Base-by-base conservation (phyloP, 2,113 vertebrate genomes). In the Benitochromis conjunctus region DNA sequence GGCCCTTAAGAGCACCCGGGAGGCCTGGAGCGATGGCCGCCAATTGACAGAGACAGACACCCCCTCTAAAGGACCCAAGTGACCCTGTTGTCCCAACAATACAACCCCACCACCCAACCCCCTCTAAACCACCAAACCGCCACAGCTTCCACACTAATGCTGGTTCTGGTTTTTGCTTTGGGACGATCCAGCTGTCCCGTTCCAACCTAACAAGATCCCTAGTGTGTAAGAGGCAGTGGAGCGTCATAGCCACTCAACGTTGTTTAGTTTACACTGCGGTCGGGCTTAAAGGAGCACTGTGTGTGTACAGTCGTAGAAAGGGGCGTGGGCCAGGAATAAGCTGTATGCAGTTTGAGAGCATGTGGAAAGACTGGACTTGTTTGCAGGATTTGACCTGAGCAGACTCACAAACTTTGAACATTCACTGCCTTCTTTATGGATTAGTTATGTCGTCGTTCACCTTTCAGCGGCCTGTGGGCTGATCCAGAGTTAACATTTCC, bases 11-110 rank as follows among this genome's bases (percentile, higher is more conserved):
- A 99, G 96, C 94, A 99, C 99, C 7, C 94, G 98, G 41, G 97
- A 99, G 91, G 99, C 99, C 48, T 99, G 99, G 99, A 99, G 96
- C 12, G 98, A 99, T 2, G 99, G 97, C 34, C 96, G 99, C 7
- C 98, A 99, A 95, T 98, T 97, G 54, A 98, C 98, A 0, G 98
- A 99, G 85, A 97, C 97, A 0, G 99, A 99, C 87, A 97, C 97
- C 0, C 95, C 97, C 77, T 94, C 95, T 2, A 99, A 99, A 94
- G 97, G 94, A 6, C 85, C 98, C 86, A 99, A 99, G 93, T 99
- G 97, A 99, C 84, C 90, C 46, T 38, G 55, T 82, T 16, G 62
- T 64, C 82, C 48, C 34, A 31, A 76, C 80, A 8, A 21, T 54
- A 64, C 86, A 86, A 71, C 51, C 81, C 79, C 60, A 64, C 34